A percentile compares a stretch with the other conserved stretches of the same genome.
Conservation (phyloP, 35 echinoderm and acorn worm species). For the Hemicentrotus pulcherrimus region DNA sequence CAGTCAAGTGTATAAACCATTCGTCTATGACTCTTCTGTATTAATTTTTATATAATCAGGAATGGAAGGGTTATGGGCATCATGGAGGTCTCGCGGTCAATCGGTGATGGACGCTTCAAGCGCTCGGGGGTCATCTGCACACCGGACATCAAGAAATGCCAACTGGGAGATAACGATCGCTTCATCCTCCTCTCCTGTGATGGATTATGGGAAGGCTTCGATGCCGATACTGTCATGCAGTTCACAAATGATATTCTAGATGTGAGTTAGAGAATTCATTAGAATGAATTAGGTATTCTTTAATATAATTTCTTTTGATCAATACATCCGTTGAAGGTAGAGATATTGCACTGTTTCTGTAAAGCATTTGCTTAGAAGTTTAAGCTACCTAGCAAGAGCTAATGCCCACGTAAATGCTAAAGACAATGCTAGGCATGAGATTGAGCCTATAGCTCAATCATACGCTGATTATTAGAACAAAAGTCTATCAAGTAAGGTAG, state of each 20-base stretch:
- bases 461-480: too few relatives aligned
- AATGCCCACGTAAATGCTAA: too few relatives aligned
- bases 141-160: constrained; percentile 97
- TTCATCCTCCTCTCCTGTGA: constrained; percentile 91
- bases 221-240: constrained; percentile 65
- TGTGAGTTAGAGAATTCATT: constrained; percentile 44
- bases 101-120: constrained; percentile 96
- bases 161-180: constrained; percentile 75
- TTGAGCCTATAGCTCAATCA: too few relatives aligned
- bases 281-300: too few relatives aligned
- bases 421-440: too few relatives aligned
- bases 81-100: constrained; percentile 90
- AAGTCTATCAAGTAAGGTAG: too few relatives aligned
- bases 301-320: too few relatives aligned
- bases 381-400: too few relatives aligned
- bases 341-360: too few relatives aligned
- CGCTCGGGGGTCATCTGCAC: constrained; percentile 85
- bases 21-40: not conserved
- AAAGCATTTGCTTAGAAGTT: too few relatives aligned
- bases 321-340: too few relatives aligned
- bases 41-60: constrained; percentile 29
- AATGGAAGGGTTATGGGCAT: constrained; percentile 93
- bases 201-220: constrained; percentile 94
- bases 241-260: constrained; percentile 82
- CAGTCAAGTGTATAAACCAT: too few relatives aligned